Base-by-base conservation (phyloP, 2,113 vertebrate genomes). In the Variabilichromis moorii region DNA sequence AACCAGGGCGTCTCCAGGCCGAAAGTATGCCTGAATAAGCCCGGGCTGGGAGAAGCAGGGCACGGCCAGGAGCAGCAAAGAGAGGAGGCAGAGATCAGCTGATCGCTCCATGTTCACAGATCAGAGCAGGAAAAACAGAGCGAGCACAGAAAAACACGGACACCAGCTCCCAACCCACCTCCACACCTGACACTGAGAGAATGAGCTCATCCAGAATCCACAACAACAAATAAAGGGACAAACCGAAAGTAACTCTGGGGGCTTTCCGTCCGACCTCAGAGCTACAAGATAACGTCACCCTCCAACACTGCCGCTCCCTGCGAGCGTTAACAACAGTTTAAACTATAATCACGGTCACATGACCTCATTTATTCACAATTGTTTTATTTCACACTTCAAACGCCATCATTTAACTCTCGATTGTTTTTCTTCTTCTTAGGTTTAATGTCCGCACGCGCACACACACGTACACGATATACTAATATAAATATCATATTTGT, bases 361-460 rank as follows among this genome's bases (percentile, higher is more conserved):
- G 61, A 66, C 3, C 31, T n/a, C 31, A 11, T 13, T 37, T 37
- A 0, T 66, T 66, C 33, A 37, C 4, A 2, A 8, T 5, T 5
- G 3, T 66, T 7, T 66, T 8, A 8, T 37, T 66, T 21, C 7
- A 37, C 19, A 68, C 11, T 5, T 68, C 7, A 66, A 66, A 37
- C 33, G 37, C 59, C 5, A 4, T 33, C 57, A 59, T 61, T 31
- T 31, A 31, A 61, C 6, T 16, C 7, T 17, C 0, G 26, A 1
- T 1, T 3, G 31, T n/a, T 66, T 35, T 35, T 8, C 6, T 35
- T 26, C 4, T 24, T 35, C 59, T 2, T 28, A 0, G 13, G 0
- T 16, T 59, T 59, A 28, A 16, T 16, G 24, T 12, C 6, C 61
- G 3, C 61, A 11, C 33, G 10, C 33, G 5, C 59, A 7, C 17